These are phyloP conservation scores for Stenolophus ochropezus DNA, from an alignment of 2,888 invertebrate genomes.

Conservation along the genomic window DNA sequence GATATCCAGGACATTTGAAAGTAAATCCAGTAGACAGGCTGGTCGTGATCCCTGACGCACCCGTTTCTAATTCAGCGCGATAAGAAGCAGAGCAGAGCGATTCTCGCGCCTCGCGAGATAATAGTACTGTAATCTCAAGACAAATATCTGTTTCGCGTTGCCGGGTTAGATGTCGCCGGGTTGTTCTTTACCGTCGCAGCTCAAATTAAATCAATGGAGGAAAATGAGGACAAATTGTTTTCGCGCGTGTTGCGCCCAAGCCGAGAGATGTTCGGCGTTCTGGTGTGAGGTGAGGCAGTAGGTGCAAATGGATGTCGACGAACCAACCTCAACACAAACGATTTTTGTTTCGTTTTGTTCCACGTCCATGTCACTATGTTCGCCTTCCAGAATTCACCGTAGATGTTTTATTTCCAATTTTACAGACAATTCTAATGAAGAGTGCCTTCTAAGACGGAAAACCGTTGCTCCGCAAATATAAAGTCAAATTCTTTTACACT, in stretches of 20 bases:
- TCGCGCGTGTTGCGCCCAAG: constrained; percentile 40
- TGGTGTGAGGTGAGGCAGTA: not conserved
- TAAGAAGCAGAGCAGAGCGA: constrained; percentile 17
- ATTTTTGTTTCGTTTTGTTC: constrained; percentile 23
- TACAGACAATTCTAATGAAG: not conserved
- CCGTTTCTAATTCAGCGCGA: constrained; percentile 38
- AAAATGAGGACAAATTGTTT: constrained; percentile 59
- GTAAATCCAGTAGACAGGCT: not conserved
- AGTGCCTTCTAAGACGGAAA: not conserved
- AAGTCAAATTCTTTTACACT: not conserved
- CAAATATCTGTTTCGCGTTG: constrained; percentile 55
- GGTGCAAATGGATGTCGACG: constrained; percentile 40
- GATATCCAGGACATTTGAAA: not conserved
- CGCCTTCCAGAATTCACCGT: not conserved
- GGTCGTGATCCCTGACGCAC: not conserved
- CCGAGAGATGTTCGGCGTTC: constrained; percentile 21
- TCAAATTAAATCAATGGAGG: constrained; percentile 57
- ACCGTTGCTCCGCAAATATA: not conserved
- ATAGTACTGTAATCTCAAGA: constrained; percentile 50
- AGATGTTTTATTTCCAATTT: not conserved
- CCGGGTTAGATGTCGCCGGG: constrained; percentile 37
- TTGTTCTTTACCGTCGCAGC: constrained; percentile 45
- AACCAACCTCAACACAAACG: constrained; percentile 9
- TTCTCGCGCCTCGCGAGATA: constrained; percentile 9
- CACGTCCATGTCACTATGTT: not conserved